Conservation (phyloP, 92 coral and sea anemone species). For the Heteractis magnifica region DNA sequence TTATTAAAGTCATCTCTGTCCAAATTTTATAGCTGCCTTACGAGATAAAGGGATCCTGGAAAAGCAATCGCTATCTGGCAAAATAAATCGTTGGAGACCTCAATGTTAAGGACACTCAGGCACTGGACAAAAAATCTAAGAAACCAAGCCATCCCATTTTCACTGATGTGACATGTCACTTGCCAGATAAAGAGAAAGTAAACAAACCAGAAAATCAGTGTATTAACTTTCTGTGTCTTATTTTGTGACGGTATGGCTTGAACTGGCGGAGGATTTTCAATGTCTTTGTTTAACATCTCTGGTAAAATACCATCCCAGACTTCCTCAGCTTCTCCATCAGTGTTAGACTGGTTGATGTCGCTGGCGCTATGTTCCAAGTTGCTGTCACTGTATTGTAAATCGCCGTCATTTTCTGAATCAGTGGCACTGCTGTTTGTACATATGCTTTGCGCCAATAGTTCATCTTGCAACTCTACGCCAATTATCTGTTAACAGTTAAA, state of each 20-base stretch:
- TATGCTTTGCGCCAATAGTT: no score
- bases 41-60: constrained; percentile 47
- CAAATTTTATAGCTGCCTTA: constrained; percentile 17
- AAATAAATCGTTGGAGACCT: constrained; percentile 38
- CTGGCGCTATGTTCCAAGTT: no score
- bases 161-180: constrained; percentile 39
- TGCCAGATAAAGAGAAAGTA: constrained; percentile 55
- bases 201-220: constrained; percentile 51
- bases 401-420: no score
- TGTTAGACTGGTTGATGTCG: no score
- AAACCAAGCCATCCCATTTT: constrained; percentile 70
- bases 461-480: no score
- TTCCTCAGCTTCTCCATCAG: no score
- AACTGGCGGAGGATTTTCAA: constrained; percentile 34
- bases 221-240: constrained; percentile 22
- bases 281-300: constrained; percentile 41
- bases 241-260: constrained; percentile 23
- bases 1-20: constrained; percentile 58
- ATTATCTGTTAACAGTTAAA: no score
- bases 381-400: no score
- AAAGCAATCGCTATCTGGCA: constrained; percentile 18
- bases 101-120: constrained; percentile 52
- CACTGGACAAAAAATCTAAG: constrained; percentile 44
- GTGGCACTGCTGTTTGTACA: no score
- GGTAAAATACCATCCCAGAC: constrained; percentile 54